These are phyloP conservation scores for Nothobranchius kuhntae DNA, from an alignment of 2,113 vertebrate species.

Conservation along the genomic window DNA sequence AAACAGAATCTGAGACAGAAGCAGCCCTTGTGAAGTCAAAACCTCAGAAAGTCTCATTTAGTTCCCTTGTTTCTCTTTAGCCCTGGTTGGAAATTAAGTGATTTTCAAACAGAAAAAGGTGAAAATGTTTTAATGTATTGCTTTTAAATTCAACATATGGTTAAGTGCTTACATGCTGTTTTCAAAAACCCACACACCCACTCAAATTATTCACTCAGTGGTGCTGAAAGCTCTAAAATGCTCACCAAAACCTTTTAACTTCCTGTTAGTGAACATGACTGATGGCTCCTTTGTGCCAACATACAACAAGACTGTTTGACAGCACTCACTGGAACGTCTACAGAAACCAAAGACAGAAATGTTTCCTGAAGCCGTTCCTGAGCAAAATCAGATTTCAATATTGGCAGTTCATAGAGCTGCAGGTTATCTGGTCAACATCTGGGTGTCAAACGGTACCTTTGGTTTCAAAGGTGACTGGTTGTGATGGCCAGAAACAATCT, in stretches of 20 bases:
- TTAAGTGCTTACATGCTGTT: background rate
- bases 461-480: background rate
- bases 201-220: slow-evolving; percentile 8
- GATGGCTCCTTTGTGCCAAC: background rate
- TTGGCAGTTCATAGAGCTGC: background rate
- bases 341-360: background rate
- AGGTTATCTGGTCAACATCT: background rate
- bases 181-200: slow-evolving; percentile 1
- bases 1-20: no score
- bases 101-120: background rate
- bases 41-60: no score
- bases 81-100: background rate
- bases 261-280: slow-evolving; percentile 1
- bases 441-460: no score
- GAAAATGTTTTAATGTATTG: slow-evolving; percentile 1
- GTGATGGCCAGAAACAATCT: background rate
- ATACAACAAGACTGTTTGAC: background rate
- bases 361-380: background rate
- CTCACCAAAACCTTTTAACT: background rate
- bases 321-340: background rate
- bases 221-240: background rate
- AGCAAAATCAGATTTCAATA: background rate
- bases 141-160: slow-evolving; percentile 5
- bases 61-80: background rate
- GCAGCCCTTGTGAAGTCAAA: no score